Evolutionary conservation across 2,888 invertebrate genomes (phyloP).

Genomic region (Heliothis peltigera): DNA sequence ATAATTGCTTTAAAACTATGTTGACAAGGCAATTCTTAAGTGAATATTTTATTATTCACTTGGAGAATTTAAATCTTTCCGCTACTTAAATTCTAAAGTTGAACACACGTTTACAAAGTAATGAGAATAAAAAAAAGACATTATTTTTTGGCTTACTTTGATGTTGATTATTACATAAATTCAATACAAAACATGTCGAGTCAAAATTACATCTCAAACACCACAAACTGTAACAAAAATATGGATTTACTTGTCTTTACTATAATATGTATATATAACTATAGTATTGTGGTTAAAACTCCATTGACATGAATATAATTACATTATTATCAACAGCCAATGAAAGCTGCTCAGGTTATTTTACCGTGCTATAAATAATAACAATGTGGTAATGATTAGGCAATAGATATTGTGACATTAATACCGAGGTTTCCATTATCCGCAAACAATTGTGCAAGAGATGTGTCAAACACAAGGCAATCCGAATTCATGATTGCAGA

Average conservation of each 20-base stretch:
- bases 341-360: constrained; percentile 60
- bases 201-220: constrained; percentile 63
- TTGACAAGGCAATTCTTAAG: constrained; percentile 76
- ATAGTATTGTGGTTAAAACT: constrained; percentile 47
- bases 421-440: constrained; percentile 99
- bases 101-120: constrained; percentile 86
- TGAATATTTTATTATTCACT: constrained; percentile 69
- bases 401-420: constrained; percentile 99
- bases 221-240: constrained; percentile 70
- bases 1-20: constrained; percentile 73
- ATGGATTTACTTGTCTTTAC: constrained; percentile 60
- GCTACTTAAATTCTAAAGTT: constrained; percentile 84
- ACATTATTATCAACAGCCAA: constrained; percentile 69
- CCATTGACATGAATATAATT: constrained; percentile 71
- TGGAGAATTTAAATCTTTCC: constrained; percentile 71
- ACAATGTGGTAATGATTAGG: constrained; percentile 87
- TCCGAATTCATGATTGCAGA: constrained; percentile 99
- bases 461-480: constrained; percentile 99
- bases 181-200: constrained; percentile 68
- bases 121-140: constrained; percentile 74
- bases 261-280: constrained; percentile 42
- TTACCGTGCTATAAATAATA: constrained; percentile 53
- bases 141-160: constrained; percentile 85
- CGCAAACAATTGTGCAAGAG: constrained; percentile 99
- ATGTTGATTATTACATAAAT: constrained; percentile 72